Percentiles rank a stretch among this genome's conserved stretches.
These are phyloP conservation scores for Conger conger DNA, from an alignment of 2,113 vertebrate species.

Conservation along the genomic window DNA sequence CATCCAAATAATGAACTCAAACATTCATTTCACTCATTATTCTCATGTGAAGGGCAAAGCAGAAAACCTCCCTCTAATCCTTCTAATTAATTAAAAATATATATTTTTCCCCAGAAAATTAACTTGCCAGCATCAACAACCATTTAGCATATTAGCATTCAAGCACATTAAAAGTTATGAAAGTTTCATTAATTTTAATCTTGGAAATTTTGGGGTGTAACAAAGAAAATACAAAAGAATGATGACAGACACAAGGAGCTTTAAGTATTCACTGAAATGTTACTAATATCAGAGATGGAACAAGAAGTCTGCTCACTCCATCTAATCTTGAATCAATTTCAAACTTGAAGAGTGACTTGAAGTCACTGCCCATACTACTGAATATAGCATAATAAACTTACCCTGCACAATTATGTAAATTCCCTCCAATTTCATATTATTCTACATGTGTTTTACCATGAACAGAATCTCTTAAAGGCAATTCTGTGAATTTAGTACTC, in stretches of 20 bases:
- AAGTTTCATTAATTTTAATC: neutral
- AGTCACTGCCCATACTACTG: too few species aligned
- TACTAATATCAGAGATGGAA: too few species aligned
- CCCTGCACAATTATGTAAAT: too few species aligned
- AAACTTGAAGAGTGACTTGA: too few species aligned
- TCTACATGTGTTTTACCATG: too few species aligned
- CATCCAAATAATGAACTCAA: slow-evolving; percentile 5
- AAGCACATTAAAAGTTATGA: neutral
- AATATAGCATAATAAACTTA: too few species aligned
- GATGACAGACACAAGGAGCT: neutral
- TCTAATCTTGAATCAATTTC: too few species aligned
- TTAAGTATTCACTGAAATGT: neutral
- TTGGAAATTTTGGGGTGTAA: neutral
- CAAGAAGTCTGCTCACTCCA: too few species aligned
- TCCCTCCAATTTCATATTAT: too few species aligned
- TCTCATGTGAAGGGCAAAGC: neutral
- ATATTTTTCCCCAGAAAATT: slow-evolving; percentile 1
- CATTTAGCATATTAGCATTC: neutral
- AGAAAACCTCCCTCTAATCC: neutral
- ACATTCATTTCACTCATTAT: neutral
- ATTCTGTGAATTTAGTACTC: too few species aligned
- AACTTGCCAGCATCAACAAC: slow-evolving; percentile 1
- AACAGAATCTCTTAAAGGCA: too few species aligned
- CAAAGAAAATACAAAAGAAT: neutral
- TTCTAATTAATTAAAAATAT: slow-evolving; percentile 4